Conservation (phyloP, 2,797 vertebrate genomes). For the Petrocephalus schoutedeni region DNA sequence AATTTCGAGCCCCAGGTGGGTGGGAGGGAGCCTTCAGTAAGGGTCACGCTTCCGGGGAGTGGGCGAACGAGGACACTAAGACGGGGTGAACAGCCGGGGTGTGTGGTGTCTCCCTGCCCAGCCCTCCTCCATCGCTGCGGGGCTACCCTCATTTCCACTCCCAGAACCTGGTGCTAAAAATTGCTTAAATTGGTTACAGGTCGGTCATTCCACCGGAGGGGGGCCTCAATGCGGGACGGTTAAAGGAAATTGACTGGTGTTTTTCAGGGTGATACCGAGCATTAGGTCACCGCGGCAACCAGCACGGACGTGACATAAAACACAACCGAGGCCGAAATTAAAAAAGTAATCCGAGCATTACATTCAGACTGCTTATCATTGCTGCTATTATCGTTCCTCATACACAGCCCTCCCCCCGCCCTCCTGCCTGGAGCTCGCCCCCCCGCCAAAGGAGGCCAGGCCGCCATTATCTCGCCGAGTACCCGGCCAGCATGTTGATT, state of each 20-base stretch:
- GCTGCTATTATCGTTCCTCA: background rate
- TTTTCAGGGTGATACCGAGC: background rate
- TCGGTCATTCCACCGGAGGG: background rate
- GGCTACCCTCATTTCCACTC: background rate
- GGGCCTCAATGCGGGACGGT: background rate
- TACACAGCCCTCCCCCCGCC: background rate
- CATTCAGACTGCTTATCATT: background rate
- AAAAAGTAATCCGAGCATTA: constrained; percentile 10
- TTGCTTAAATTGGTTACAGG: background rate
- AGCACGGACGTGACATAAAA: background rate
- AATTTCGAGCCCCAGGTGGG: constrained; percentile 35
- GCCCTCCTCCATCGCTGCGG: background rate
- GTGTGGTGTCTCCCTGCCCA: background rate
- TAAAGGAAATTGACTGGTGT: background rate
- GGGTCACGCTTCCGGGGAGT: background rate
- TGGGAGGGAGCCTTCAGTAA: constrained; percentile 29
- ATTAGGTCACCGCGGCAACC: background rate
- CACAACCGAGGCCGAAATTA: background rate
- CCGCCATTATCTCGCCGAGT: constrained; percentile 33
- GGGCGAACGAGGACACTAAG: background rate
- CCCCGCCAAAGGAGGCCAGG: constrained; percentile 7
- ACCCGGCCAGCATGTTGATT: constrained; percentile 39
- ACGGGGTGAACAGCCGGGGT: background rate
- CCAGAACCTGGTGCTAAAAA: background rate
- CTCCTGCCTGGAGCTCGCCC: background rate